Conservation (phyloP, 30 jellyfish, hydroid and myxozoan species). For the Sanderia malayensis region DNA sequence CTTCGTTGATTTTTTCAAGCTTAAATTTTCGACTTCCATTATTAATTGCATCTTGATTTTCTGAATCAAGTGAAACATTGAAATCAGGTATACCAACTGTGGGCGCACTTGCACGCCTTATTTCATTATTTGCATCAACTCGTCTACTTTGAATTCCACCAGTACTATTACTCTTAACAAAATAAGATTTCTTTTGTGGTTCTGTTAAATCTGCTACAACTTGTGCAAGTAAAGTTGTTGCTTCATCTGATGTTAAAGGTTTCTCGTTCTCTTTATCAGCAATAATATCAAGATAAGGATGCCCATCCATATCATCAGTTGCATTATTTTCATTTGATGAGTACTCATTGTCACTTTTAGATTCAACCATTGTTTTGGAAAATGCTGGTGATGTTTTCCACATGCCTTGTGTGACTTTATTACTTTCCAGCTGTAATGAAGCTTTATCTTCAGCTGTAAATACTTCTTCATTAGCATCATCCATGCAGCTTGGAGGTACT, state of each 20-base stretch:
- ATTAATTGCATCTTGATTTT: conserved; percentile 17
- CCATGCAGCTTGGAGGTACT: background rate
- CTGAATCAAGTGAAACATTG: conserved; percentile 29
- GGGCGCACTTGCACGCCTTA: conserved; percentile 59
- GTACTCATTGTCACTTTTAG: conserved; percentile 48
- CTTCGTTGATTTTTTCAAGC: conserved; percentile 55
- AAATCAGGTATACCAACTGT: conserved; percentile 39
- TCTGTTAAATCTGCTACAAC: conserved; percentile 66
- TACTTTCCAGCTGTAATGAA: background rate
- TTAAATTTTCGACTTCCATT: conserved; percentile 25
- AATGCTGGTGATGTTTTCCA: conserved; percentile 55
- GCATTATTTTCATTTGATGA: conserved; percentile 23
- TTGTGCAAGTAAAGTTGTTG: conserved; percentile 45
- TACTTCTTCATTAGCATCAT: conserved; percentile 8
- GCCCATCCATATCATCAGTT: conserved; percentile 18
- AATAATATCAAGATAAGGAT: conserved; percentile 49
- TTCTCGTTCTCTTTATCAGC: conserved; percentile 39
- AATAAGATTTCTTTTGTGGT: conserved; percentile 41
- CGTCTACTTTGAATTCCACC: conserved; percentile 51
- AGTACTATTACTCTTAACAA: conserved; percentile 52
- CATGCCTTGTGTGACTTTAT: background rate
- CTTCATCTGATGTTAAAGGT: conserved; percentile 43
- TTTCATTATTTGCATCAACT: conserved; percentile 22
- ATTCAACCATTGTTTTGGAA: conserved; percentile 48
- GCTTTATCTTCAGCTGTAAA: conserved; percentile 21